Conservation (phyloP, 2,888 invertebrate species). For the Stictocephala bisonia region DNA sequence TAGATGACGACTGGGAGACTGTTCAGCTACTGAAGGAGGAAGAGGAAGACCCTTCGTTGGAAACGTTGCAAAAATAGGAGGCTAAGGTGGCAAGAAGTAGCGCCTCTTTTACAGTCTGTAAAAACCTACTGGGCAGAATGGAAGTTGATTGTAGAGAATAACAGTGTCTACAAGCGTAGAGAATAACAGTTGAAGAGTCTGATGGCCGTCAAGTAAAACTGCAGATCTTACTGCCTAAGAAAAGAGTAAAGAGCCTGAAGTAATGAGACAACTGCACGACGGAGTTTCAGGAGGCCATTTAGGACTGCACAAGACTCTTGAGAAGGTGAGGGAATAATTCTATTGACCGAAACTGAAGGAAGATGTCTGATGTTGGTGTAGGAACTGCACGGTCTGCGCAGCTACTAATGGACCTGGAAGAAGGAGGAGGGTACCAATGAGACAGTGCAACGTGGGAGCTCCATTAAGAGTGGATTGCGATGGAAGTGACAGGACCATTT, state of each 20-base stretch:
- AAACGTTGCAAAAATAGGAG: too few relatives aligned
- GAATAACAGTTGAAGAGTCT: too few relatives aligned
- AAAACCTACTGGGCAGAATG: too few relatives aligned
- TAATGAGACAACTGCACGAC: conserved; percentile 54
- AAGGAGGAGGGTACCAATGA: conserved; percentile 50
- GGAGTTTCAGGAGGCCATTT: conserved; percentile 59
- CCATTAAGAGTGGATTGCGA: conserved; percentile 54
- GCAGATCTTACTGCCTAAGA: too few relatives aligned
- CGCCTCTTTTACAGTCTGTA: too few relatives aligned
- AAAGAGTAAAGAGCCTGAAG: conserved; percentile 8
- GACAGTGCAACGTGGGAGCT: conserved; percentile 54
- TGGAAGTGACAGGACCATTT: conserved; percentile 56
- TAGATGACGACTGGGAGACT: too few relatives aligned
- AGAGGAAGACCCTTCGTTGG: too few relatives aligned
- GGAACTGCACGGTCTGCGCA: conserved; percentile 49
- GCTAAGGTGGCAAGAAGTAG: too few relatives aligned
- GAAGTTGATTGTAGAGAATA: too few relatives aligned
- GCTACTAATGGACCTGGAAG: conserved; percentile 52
- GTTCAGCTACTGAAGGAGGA: too few relatives aligned
- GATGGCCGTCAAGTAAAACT: too few relatives aligned
- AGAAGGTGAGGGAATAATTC: conserved; percentile 56
- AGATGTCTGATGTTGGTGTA: conserved; percentile 57
- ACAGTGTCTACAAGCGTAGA: too few relatives aligned
- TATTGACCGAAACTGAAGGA: conserved; percentile 52
- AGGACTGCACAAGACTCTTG: conserved; percentile 57